Evolutionary conservation across 1,140 invertebrate species (phyloP), one percentile per base, ranked within the genome.

Genomic region (Saccostrea glomerata): DNA sequence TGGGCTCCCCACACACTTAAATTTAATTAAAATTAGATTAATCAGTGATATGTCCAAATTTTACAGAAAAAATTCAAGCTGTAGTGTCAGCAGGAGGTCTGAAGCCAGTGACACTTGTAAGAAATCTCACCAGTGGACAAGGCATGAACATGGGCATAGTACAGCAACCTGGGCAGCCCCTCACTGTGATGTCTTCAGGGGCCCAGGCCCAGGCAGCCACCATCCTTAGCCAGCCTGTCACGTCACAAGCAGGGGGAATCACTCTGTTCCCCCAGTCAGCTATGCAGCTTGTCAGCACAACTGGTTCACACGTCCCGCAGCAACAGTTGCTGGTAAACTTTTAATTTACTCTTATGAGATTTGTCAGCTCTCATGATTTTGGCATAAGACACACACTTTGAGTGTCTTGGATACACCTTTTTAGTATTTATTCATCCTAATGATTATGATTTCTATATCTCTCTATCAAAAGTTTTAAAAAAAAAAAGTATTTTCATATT

Each of bases 31-130:
- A 82, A 11, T 82, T 7, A 17, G 47, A 17, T 23, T 36, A 47
- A 82, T 36, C 40, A 13, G 55, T 63, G 30, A n/a, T 82, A 9
- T 58, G 17, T 17, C 66, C 47, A 66, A 20, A 55, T 20, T 58
- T 85, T 84, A 13, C 87, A 90, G 91, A 91, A 84, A 91, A 92
- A 83, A 73, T 90, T 54, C 89, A 91, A 89, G 88, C 88, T 20
- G 89, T 90, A 63, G 89, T 90, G 25, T 86, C 91, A 47, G 84
- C 70, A 11, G 87, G 77, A 20, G 86, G 86, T 56, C 66, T 88
- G 2, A 90, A 90, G 83, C 89, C 89, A 13, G 86, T 90, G n/a
- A 86, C 89, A 60, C 83, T 90, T 60, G 89, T 90, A 25, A 63
- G 89, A 23, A 90, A 90, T 86, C 54, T 88, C 11, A 86, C 86